Evolutionary conservation across 1,140 invertebrate genomes (phyloP), one percentile per base, ranked within the genome.

Genomic region (Drosophila equinoxialis): DNA sequence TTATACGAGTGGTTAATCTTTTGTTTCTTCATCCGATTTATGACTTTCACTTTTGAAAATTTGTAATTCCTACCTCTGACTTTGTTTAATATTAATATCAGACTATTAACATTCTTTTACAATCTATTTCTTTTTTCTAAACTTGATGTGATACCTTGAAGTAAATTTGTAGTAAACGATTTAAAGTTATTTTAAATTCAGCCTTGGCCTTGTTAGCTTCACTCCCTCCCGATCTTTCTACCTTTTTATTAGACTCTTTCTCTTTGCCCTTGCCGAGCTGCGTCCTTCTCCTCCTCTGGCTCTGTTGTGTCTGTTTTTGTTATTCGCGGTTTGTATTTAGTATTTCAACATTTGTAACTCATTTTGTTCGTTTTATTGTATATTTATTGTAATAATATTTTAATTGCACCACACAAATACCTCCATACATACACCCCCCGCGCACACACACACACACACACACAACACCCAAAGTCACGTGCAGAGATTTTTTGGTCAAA

Each of bases 361-460:
- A 60, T 61, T 37, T 39, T 23, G 57, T 39, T 51, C 59, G 61
- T 41, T 75, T 74, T 68, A 65, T 41, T 17, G 68, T 59, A 64
- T 73, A 81, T 85, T 87, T 86, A 79, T 86, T 89, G 84, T 86
- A 79, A 87, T 87, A 87, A 77, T 87, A 86, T 86, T 86, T 86
- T 87, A 86, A 86, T 86, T 86, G 83, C 68, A 20, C 65, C 65
- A n/a, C 26, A 51, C 45, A 48, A 14, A 48, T 10, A 48, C 17
- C 23, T 26, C 20, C 8, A 48, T 26, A 48, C 8, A 48, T 6
- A 48, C 45, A 48, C 64, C 26, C 20, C 14, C 17, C 7, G 17
- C 17, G 23, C 7, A 20, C 6, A 20, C 17, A 48, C 7, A 10
- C 6, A 20, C 17, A 23, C 45, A 51, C 45, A 51, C 45, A 23